Evolutionary conservation across 2,113 vertebrate genomes (phyloP), one percentile per base, ranked within the genome.

Genomic region (Laticauda colubrina): DNA sequence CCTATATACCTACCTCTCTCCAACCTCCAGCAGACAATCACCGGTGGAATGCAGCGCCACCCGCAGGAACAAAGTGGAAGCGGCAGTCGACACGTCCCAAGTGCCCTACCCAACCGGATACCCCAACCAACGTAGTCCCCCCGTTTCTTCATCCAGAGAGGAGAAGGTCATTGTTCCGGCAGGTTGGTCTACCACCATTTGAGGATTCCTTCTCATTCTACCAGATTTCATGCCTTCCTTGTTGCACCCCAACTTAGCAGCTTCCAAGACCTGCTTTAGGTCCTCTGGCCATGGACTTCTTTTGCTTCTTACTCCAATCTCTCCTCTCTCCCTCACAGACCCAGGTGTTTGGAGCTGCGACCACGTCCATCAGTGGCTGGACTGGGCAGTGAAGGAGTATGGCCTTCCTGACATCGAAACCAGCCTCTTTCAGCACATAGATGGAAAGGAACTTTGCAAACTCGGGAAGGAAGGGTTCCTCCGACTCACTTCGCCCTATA

Each of bases 321-420:
- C 54, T 48, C 15, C 15, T 91, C 92, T 92, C 91, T 81, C 88
- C 87, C 34, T 57, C 4, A 20, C 96, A 98, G 98, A 98, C 89
- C 98, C 98, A 0, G 96, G 98, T 95, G 98, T 98, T 5, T 98
- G 98, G 98, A 98, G 97, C 1, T 98, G 98, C 93, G 98, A 98
- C 88, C 98, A 98, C 0, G 98, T 98, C 85, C 94, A 97, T 12
- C 98, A 98, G 96, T 98, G 98, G 98, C 93, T 98, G 95, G 98
- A 98, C 95, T 98, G 98, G 98, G 98, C 98, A n/a, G 98, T 98
- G 91, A 98, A 98, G 93, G 98, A 98, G 95, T 98, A 98, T 23
- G 95, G 97, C 53, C 97, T 98, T 69, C 95, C 97, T 91, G 98
- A 98, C 59, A 97, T 98, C 93, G 98, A 98, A 29, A 97, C 97